Evolutionary conservation across 2,113 vertebrate species (phyloP).

Genomic region (Bucco capensis): DNA sequence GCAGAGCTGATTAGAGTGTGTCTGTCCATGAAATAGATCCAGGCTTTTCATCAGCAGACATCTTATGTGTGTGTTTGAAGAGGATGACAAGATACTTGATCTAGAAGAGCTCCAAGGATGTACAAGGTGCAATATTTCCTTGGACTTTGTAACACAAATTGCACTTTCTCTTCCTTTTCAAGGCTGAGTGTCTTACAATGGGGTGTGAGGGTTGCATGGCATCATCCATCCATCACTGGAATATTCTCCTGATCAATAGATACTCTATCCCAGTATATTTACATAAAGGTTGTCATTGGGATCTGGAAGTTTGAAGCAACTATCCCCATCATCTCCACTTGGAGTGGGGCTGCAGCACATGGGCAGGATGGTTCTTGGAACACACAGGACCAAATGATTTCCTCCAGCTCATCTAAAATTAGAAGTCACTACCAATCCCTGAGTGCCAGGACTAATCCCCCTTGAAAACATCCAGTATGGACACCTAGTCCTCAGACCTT

Average conservation of each 20-base stretch:
- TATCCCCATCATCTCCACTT: background rate
- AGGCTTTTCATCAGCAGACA: background rate
- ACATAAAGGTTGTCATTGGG: background rate
- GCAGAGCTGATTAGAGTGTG: background rate
- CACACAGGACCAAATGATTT: background rate
- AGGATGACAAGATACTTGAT: background rate
- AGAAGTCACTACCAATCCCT: background rate
- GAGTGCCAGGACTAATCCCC: fast-evolving
- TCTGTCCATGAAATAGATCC: background rate
- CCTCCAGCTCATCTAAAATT: background rate
- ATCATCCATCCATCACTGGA: background rate
- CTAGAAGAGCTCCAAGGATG: background rate
- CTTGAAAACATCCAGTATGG: background rate
- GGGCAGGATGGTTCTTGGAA: background rate
- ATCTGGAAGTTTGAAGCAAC: background rate
- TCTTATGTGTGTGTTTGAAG: background rate
- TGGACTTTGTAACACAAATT: background rate
- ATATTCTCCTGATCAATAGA: background rate
- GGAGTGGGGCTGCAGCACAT: background rate
- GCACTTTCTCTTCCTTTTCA: background rate
- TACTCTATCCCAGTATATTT: fast-evolving
- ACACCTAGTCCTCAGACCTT: background rate
- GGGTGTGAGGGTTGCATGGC: background rate
- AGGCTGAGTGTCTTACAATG: background rate
- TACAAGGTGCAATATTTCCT: background rate